phyloP scores from a whole-genome alignment of 2,797 vertebrate genomes.

The Lacerta viridis region DNA sequence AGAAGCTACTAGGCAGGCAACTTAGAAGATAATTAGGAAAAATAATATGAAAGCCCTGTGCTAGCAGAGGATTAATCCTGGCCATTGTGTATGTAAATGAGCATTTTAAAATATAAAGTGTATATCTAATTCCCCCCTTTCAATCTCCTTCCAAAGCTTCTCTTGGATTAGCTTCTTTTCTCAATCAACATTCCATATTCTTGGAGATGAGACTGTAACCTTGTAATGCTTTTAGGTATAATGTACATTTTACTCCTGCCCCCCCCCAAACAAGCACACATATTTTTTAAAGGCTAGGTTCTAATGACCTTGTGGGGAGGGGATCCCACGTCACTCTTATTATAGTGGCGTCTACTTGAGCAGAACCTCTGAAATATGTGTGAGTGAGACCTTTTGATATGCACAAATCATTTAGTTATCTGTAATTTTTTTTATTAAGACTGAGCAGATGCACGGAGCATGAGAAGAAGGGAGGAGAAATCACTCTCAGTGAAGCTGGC shows the following conservation, averaged over 20 bases:
- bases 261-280: not conserved
- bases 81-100: slow-evolving; percentile 75
- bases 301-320: slow-evolving; percentile 80
- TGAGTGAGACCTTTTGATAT: slow-evolving; percentile 79
- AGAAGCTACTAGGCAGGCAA: not conserved
- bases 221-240: slow-evolving; percentile 80
- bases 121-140: slow-evolving; percentile 37
- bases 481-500: not conserved
- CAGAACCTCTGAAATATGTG: slow-evolving; percentile 77
- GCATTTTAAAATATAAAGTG: slow-evolving; percentile 52
- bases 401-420: slow-evolving; percentile 81
- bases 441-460: slow-evolving; percentile 71
- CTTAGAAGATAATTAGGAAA: slow-evolving; percentile 56
- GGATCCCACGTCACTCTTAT: slow-evolving; percentile 76
- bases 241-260: slow-evolving; percentile 63
- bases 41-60: slow-evolving; percentile 61
- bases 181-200: slow-evolving; percentile 64
- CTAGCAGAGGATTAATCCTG: slow-evolving; percentile 61
- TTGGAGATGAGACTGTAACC: slow-evolving; percentile 73
- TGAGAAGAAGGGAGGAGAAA: slow-evolving; percentile 54
- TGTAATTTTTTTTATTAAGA: slow-evolving; percentile 84
- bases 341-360: slow-evolving; percentile 82
- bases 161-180: slow-evolving; percentile 53
- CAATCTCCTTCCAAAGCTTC: slow-evolving; percentile 38
- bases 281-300: slow-evolving; percentile 78